Evolutionary conservation across 2,888 invertebrate genomes (phyloP), one percentile per base, ranked within the genome.

Genomic region (Colostygia pectinataria): DNA sequence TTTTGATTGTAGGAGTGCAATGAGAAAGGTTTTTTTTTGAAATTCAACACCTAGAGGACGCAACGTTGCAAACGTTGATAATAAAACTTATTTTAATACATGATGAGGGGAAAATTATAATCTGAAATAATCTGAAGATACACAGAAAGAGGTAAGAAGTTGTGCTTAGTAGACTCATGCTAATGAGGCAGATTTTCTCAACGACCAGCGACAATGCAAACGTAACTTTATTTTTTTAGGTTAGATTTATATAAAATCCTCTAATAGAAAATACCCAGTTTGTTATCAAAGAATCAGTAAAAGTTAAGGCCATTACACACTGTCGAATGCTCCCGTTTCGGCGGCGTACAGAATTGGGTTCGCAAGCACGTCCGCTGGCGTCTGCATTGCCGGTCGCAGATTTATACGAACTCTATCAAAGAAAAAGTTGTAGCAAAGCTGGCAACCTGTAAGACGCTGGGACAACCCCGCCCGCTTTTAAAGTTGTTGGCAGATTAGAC

Each of bases 331-430:
- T 63, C 55, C 59, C 14, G 46, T 53, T 56, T 61, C 47, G 37
- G 47, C 52, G 59, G 52, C 63, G 69, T 68, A 74, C 58, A 63
- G 64, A 66, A 75, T 72, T 59, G 65, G 66, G 77, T 69, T 68
- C 63, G 50, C 60, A 54, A 58, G 63, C 73, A 71, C 72, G 66
- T 75, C 70, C 63, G 45, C 57, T 64, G 63, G 68, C 75, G 77
- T 78, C 80, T 80, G 78, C 77, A 79, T 63, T 74, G 79, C 71
- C 70, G 70, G 64, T 72, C 61, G 71, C 71, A 74, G 80, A 87
- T 87, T 86, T 87, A 87, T 87, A 69, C 65, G 70, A 81, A 83
- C 80, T 86, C 82, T 86, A 85, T 86, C 86, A 86, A 86, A 83
- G 86, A 86, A 85, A 83, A 86, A 83, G 73, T 84, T 83, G 80